phyloP scores from a whole-genome alignment of 1,140 invertebrate species.

The Platorchestia sp. region DNA sequence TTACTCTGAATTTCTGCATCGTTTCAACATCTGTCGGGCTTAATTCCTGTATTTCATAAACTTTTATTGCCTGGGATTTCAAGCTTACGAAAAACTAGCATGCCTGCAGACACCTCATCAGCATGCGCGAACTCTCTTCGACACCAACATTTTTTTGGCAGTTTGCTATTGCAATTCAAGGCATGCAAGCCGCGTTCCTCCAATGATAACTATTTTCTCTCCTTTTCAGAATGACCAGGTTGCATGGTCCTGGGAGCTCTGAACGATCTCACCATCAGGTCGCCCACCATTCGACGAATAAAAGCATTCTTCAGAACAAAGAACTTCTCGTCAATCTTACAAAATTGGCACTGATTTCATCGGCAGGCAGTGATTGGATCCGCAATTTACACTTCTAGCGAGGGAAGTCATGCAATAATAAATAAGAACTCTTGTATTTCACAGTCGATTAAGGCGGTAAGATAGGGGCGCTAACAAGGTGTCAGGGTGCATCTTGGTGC shows the following conservation, averaged over 20 bases:
- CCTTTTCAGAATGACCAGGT: neutral
- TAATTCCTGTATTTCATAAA: neutral
- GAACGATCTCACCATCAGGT: neutral
- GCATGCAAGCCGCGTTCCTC: neutral
- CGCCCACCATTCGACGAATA: neutral
- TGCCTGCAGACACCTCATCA: neutral
- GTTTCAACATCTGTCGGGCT: neutral
- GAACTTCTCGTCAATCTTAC: slow-evolving; percentile 1
- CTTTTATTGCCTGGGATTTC: neutral
- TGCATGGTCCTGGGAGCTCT: neutral
- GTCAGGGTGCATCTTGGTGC: neutral
- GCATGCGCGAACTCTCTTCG: neutral
- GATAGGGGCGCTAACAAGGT: slow-evolving; percentile 21
- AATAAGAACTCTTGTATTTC: slow-evolving; percentile 30
- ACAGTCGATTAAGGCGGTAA: slow-evolving; percentile 28
- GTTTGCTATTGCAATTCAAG: neutral
- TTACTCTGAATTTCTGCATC: neutral
- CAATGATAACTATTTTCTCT: neutral
- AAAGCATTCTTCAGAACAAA: slow-evolving; percentile 28
- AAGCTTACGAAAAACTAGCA: neutral
- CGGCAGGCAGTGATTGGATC: slow-evolving; percentile 28
- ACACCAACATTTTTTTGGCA: neutral
- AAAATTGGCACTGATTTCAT: slow-evolving; percentile 29
- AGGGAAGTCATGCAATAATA: slow-evolving; percentile 13
- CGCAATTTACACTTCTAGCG: slow-evolving; percentile 30